These are phyloP conservation scores for Odontomyia ornata DNA, from an alignment of 2,888 invertebrate genomes.

Conservation along the genomic window DNA sequence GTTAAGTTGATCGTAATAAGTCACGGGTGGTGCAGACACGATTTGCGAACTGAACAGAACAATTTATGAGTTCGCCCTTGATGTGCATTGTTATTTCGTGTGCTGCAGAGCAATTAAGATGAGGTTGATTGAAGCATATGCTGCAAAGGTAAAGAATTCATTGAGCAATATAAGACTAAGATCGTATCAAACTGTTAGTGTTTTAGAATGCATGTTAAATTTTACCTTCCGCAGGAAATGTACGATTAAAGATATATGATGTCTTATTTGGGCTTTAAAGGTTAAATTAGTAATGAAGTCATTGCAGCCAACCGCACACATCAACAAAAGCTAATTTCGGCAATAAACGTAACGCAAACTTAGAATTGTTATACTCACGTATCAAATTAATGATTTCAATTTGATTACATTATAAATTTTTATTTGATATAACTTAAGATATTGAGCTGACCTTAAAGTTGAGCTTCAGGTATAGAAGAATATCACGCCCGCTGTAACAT, in stretches of 20 bases:
- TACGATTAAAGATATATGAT: not conserved
- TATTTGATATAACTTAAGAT: no score
- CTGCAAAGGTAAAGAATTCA: slow-evolving; percentile 1
- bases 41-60: not conserved
- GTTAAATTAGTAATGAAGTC: not conserved
- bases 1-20: slow-evolving; percentile 6
- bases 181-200: not conserved
- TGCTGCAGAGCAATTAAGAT: not conserved
- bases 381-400: no score
- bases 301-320: no score
- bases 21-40: slow-evolving; percentile 9
- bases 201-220: not conserved
- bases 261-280: not conserved
- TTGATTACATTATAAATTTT: no score
- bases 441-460: no score
- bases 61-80: slow-evolving; percentile 27
- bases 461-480: no score
- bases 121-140: not conserved
- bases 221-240: not conserved
- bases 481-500: no score
- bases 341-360: no score
- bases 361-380: no score
- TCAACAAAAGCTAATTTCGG: no score
- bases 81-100: slow-evolving; percentile 6
- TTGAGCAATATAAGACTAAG: not conserved